phyloP scores from a whole-genome alignment of 23 tunicate species.

The Ciona savignyi region DNA sequence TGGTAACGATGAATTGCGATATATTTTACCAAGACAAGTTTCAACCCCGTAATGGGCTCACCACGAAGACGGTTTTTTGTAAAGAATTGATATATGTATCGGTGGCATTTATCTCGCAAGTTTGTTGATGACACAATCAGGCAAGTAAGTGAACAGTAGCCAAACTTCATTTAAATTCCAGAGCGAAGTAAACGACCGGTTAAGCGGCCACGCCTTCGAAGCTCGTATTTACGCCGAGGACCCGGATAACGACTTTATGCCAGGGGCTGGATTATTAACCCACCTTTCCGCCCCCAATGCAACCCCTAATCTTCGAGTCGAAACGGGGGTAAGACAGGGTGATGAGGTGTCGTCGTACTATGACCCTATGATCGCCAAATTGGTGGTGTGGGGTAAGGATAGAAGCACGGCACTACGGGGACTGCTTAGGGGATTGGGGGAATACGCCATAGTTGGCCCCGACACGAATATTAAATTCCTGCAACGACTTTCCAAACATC shows the following conservation, averaged over 20 bases:
- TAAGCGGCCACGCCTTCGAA: constrained; percentile 80
- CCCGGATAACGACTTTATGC: constrained; percentile 93
- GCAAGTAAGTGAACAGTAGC: not conserved
- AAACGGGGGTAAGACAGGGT: constrained; percentile 91
- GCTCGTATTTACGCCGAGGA: constrained; percentile 94
- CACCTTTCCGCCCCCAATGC: constrained; percentile 51
- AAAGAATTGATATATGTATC: too few relatives aligned
- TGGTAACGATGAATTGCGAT: too few relatives aligned
- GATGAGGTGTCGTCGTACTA: constrained; percentile 87
- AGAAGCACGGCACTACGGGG: constrained; percentile 53
- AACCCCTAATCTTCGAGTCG: constrained; percentile 53
- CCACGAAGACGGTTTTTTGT: too few relatives aligned
- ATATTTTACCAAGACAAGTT: too few relatives aligned
- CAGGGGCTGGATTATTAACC: constrained; percentile 72
- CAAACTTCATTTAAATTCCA: too few relatives aligned
- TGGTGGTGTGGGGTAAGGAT: constrained; percentile 88
- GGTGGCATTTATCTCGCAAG: too few relatives aligned
- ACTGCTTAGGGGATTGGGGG: constrained; percentile 20
- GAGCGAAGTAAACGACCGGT: constrained; percentile 24
- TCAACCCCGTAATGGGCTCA: too few relatives aligned
- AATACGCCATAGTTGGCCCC: constrained; percentile 74
- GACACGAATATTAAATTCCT: constrained; percentile 79
- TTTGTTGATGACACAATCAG: too few relatives aligned
- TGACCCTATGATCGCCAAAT: constrained; percentile 98
- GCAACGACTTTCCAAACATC: constrained; percentile 47